A percentile compares a stretch with the other conserved stretches of the same genome.
Evolutionary conservation across 2,797 vertebrate genomes (phyloP).

Genomic region (Myotis vivesi): DNA sequence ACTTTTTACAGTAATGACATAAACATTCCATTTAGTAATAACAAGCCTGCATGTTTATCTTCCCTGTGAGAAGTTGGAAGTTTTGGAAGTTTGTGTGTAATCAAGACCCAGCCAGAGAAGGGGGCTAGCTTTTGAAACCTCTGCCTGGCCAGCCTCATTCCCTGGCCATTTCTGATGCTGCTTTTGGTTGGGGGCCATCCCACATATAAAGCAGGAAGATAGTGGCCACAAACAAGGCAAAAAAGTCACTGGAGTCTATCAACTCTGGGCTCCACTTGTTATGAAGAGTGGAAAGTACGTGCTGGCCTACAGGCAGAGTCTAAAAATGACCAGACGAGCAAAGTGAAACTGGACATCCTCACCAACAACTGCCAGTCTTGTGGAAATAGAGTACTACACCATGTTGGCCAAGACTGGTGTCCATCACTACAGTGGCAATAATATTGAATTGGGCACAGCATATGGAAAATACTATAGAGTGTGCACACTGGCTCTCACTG

Average conservation of each 20-base stretch:
- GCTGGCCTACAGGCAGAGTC: background rate
- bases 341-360: background rate
- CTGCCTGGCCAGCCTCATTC: background rate
- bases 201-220: background rate
- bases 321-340: background rate
- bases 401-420: background rate
- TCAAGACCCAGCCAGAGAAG: background rate
- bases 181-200: background rate
- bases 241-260: background rate
- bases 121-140: background rate
- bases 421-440: background rate
- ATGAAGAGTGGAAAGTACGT: background rate
- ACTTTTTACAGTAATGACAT: slow-evolving; percentile 23
- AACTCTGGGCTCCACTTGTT: background rate
- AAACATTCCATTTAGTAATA: background rate
- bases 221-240: background rate
- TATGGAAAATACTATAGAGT: background rate
- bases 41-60: background rate
- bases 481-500: background rate
- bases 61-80: background rate
- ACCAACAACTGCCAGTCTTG: background rate
- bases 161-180: background rate
- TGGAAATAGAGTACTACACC: background rate
- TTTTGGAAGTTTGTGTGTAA: background rate
- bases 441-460: background rate